phyloP scores from a whole-genome alignment of 2,888 invertebrate genomes.

The Aleiodes alternator region DNA sequence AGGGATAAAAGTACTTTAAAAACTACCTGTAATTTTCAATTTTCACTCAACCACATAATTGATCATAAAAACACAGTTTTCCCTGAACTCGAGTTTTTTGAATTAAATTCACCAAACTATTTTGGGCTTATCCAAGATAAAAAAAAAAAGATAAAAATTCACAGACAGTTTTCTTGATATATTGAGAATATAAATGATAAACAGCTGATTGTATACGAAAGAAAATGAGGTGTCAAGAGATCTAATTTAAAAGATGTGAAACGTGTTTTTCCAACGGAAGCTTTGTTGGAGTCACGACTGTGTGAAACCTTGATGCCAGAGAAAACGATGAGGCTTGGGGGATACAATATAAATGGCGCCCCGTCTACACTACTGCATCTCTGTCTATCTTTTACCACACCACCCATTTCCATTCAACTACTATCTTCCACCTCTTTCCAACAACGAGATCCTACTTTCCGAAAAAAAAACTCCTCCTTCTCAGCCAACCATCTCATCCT shows the following conservation, averaged over 20 bases:
- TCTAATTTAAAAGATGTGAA: slow-evolving; percentile 24
- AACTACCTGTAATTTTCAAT: background rate
- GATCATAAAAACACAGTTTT: background rate
- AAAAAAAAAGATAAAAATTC: background rate
- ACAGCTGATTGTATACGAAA: slow-evolving; percentile 4
- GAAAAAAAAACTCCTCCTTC: slow-evolving; percentile 9
- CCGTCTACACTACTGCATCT: slow-evolving; percentile 59
- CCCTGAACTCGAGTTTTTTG: background rate
- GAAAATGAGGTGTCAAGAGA: slow-evolving; percentile 18
- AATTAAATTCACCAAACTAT: background rate
- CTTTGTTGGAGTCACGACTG: slow-evolving; percentile 13
- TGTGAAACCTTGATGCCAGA: slow-evolving; percentile 24
- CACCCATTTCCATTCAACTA: slow-evolving; percentile 14
- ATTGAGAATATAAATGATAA: slow-evolving; percentile 8
- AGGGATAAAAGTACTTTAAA: background rate
- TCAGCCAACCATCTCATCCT: background rate
- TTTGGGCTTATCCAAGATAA: background rate
- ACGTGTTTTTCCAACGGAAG: slow-evolving; percentile 22
- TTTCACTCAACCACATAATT: background rate
- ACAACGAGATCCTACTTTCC: slow-evolving; percentile 16
- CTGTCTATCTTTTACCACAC: slow-evolving; percentile 37
- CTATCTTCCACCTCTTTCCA: slow-evolving; percentile 23
- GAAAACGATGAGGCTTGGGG: slow-evolving; percentile 52
- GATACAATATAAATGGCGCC: slow-evolving; percentile 71
- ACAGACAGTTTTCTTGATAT: no score